Percentiles rank a stretch among this genome's conserved stretches.
These are phyloP conservation scores for Myotis daubentonii DNA, from an alignment of 2,797 vertebrate species.

Conservation along the genomic window DNA sequence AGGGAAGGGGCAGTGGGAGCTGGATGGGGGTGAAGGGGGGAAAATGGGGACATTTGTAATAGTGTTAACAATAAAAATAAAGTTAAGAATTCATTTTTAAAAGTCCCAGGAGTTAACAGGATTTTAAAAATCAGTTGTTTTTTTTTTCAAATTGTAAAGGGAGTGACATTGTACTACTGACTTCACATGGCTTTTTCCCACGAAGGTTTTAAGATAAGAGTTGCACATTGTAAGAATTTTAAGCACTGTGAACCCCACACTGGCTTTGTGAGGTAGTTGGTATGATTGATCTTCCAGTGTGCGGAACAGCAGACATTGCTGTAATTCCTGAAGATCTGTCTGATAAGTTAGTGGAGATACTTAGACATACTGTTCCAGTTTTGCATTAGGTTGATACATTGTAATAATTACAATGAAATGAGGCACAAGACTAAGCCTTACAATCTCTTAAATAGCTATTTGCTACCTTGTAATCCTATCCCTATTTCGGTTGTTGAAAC, in stretches of 20 bases:
- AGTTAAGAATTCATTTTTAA: not conserved
- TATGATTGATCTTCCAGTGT: not conserved
- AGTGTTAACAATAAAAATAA: not conserved
- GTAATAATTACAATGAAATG: constrained; percentile 38
- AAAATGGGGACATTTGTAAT: not conserved
- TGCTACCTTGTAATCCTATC: constrained; percentile 49
- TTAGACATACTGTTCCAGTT: constrained; percentile 14
- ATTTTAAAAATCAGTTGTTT: constrained; percentile 5
- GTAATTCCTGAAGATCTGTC: not conserved
- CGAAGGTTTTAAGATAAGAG: constrained; percentile 25
- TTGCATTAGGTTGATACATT: constrained; percentile 51
- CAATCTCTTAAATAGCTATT: constrained; percentile 55
- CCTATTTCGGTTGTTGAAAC: constrained; percentile 55
- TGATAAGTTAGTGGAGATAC: constrained; percentile 9
- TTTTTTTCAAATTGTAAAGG: constrained; percentile 28
- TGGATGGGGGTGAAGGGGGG: not conserved
- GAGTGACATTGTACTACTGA: not conserved
- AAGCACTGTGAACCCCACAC: constrained; percentile 12
- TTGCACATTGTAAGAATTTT: constrained; percentile 23
- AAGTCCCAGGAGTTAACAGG: constrained; percentile 3
- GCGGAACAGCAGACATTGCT: not conserved
- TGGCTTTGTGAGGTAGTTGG: constrained; percentile 20
- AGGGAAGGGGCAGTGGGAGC: not conserved
- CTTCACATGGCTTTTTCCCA: not conserved
- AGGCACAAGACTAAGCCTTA: constrained; percentile 19